phyloP scores from a whole-genome alignment of 2,113 vertebrate genomes.

The Rhinoderma darwinii region DNA sequence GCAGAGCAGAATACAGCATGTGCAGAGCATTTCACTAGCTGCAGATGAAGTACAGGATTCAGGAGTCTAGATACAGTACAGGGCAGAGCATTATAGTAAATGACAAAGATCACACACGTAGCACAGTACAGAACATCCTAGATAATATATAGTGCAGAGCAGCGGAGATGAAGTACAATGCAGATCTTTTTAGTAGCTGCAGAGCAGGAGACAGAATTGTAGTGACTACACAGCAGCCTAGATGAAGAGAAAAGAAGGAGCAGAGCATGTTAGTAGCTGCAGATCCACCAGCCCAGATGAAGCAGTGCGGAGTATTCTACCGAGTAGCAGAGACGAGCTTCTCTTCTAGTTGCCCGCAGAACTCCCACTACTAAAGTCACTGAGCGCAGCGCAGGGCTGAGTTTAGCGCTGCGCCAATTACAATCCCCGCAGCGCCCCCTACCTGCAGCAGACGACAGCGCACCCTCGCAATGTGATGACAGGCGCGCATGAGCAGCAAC shows the following conservation, averaged over 20 bases:
- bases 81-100: too few species aligned
- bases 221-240: too few species aligned
- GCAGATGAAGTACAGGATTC: too few species aligned
- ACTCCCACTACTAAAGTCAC: too few species aligned
- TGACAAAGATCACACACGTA: too few species aligned
- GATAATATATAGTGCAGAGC: neutral
- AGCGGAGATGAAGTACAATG: neutral
- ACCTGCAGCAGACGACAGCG: slow-evolving; percentile 16
- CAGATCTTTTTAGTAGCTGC: neutral
- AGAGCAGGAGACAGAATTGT: too few species aligned
- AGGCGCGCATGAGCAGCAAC: slow-evolving; percentile 17
- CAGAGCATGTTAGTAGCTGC: too few species aligned
- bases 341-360: neutral
- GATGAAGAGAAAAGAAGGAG: neutral
- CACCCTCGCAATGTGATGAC: slow-evolving; percentile 9
- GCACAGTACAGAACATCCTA: neutral
- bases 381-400: neutral
- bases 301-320: neutral
- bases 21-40: too few species aligned
- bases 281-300: too few species aligned
- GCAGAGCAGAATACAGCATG: too few species aligned
- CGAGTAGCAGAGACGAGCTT: too few species aligned
- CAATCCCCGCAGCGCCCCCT: neutral
- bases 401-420: neutral
- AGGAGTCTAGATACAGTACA: too few species aligned